Evolutionary conservation across 2,888 invertebrate genomes (phyloP).

Genomic region (Cetonia aurata): DNA sequence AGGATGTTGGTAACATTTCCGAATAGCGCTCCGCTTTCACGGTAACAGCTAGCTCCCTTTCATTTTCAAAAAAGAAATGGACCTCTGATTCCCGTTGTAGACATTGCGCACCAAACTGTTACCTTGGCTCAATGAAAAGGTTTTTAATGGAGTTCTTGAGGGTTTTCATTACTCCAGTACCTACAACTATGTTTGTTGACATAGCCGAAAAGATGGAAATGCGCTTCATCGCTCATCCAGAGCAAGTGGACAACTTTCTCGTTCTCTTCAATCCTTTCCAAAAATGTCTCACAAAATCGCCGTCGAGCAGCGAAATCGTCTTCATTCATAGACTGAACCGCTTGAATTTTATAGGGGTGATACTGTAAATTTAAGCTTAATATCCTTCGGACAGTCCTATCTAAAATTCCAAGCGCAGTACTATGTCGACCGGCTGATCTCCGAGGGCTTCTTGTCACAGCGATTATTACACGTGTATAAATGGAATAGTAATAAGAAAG

Average conservation of each 20-base stretch:
- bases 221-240: slow-evolving; percentile 9
- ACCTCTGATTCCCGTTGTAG: slow-evolving; percentile 41
- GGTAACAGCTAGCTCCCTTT: slow-evolving; percentile 5
- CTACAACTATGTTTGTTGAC: slow-evolving; percentile 47
- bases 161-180: slow-evolving; percentile 47
- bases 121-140: slow-evolving; percentile 32
- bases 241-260: background rate
- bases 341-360: slow-evolving; percentile 11
- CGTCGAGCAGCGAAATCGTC: slow-evolving; percentile 12
- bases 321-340: background rate
- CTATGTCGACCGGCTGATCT: background rate
- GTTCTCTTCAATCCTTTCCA: slow-evolving; percentile 3
- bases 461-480: background rate
- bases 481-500: no score
- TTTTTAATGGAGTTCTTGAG: slow-evolving; percentile 36
- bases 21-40: slow-evolving; percentile 22
- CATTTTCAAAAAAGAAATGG: slow-evolving; percentile 37
- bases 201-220: slow-evolving; percentile 5
- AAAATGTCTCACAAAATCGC: background rate
- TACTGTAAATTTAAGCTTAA: background rate
- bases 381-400: background rate
- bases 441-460: slow-evolving; percentile 4
- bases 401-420: slow-evolving; percentile 1
- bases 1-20: background rate
- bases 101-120: slow-evolving; percentile 39